phyloP scores from a whole-genome alignment of 2,113 vertebrate species.

The Lamprologus tigripictilis region DNA sequence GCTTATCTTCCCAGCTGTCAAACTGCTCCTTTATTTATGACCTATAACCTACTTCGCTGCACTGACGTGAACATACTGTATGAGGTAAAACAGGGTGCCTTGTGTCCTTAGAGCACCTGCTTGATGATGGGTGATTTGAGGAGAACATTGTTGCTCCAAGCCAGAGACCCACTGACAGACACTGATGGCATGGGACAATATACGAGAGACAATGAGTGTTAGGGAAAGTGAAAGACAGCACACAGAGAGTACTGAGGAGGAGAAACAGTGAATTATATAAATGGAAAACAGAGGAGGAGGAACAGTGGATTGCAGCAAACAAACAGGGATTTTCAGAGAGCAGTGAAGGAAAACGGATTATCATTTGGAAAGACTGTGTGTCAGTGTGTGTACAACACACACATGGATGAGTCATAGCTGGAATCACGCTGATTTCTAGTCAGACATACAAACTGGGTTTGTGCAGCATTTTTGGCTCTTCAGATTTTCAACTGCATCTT shows the following conservation, averaged over 20 bases:
- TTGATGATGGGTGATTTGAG: slow-evolving; percentile 11
- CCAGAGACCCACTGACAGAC: slow-evolving; percentile 4
- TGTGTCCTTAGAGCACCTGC: background rate
- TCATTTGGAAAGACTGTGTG: background rate
- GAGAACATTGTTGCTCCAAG: slow-evolving; percentile 8
- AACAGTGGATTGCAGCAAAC: slow-evolving; percentile 6
- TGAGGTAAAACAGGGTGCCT: background rate
- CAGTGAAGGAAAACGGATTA: slow-evolving; percentile 22
- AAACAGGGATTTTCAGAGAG: slow-evolving; percentile 26
- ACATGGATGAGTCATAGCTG: slow-evolving; percentile 41
- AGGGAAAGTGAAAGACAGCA: slow-evolving; percentile 1
- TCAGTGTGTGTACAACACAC: background rate
- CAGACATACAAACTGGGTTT: background rate
- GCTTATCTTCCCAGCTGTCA: background rate
- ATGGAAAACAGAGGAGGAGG: background rate
- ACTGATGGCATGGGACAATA: background rate
- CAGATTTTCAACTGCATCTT: background rate
- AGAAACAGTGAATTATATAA: background rate
- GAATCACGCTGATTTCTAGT: background rate
- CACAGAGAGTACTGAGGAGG: background rate
- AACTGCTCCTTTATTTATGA: background rate
- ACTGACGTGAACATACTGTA: background rate
- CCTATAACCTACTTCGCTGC: background rate
- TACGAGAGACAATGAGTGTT: background rate
- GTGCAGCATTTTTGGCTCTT: background rate